Evolutionary conservation across 2,888 invertebrate species (phyloP).

Genomic region (Stegana nigrithorax): DNA sequence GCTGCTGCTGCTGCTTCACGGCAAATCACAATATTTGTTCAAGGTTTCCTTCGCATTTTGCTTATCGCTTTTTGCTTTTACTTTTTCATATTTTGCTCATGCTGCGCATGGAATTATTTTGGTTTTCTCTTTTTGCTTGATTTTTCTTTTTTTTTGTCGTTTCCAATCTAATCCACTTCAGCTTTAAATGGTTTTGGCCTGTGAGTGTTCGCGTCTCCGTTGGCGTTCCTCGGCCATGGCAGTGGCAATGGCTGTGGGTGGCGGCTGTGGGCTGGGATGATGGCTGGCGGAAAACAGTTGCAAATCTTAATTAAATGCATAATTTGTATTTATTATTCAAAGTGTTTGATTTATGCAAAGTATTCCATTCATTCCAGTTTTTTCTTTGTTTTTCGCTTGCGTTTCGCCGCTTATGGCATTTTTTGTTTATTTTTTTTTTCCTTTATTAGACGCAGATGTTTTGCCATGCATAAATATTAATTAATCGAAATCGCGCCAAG

Average conservation of each 20-base stretch:
- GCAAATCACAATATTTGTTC: background rate
- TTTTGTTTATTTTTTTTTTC: background rate
- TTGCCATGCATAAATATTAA: conserved; percentile 53
- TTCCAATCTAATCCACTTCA: background rate
- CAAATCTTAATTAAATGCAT: conserved; percentile 60
- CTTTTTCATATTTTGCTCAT: background rate
- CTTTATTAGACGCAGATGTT: too few relatives aligned
- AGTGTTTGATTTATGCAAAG: conserved; percentile 56
- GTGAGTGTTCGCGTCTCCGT: too few relatives aligned
- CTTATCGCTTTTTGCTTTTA: too few relatives aligned
- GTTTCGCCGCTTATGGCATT: too few relatives aligned
- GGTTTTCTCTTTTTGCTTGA: background rate
- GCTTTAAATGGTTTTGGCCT: too few relatives aligned
- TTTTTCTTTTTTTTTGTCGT: background rate
- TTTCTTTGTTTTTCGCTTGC: conserved; percentile 7
- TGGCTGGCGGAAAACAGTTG: conserved; percentile 34
- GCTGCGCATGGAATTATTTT: background rate
- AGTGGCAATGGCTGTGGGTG: too few relatives aligned
- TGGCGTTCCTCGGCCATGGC: too few relatives aligned
- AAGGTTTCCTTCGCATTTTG: background rate
- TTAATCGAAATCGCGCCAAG: conserved; percentile 27
- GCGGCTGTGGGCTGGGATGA: too few relatives aligned
- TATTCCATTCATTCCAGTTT: too few relatives aligned
- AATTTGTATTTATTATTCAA: conserved; percentile 62
- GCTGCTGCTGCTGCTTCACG: too few relatives aligned